Conservation (phyloP, 1,140 invertebrate species). For the Habropoda laboriosa region DNA sequence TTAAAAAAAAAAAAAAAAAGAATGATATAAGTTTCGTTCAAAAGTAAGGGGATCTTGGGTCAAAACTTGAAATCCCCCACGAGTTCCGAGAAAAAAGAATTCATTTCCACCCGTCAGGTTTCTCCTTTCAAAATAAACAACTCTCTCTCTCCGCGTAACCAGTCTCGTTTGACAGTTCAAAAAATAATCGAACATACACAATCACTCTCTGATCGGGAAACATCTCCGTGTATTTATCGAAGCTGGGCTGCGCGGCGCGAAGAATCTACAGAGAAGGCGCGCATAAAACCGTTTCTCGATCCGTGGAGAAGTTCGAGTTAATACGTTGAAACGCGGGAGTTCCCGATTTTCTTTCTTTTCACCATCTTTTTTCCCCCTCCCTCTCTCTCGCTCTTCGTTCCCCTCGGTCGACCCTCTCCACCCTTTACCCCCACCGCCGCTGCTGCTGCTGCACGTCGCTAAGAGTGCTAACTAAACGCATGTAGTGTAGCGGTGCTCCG, state of each 20-base stretch:
- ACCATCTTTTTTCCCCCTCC: neutral
- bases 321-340: slow-evolving; percentile 2
- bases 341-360: slow-evolving; percentile 23
- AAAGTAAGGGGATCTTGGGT: neutral
- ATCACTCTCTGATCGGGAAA: no score
- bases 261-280: no score
- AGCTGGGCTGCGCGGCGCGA: no score
- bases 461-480: neutral
- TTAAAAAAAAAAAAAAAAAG: no score
- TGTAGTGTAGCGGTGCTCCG: slow-evolving; percentile 11
- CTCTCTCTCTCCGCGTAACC: no score
- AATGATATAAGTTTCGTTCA: no score
- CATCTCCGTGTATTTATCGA: no score
- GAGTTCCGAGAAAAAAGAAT: no score
- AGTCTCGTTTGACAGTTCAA: neutral
- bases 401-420: no score
- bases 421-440: no score
- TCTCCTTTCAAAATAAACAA: neutral
- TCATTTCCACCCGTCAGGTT: neutral
- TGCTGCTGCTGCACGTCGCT: neutral
- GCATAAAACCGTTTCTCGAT: neutral
- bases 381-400: neutral
- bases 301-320: neutral
- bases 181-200: no score
- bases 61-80: neutral